Evolutionary conservation across 2,888 invertebrate genomes (phyloP), one percentile per base, ranked within the genome.

Genomic region (Gandaritis pyraliata): DNA sequence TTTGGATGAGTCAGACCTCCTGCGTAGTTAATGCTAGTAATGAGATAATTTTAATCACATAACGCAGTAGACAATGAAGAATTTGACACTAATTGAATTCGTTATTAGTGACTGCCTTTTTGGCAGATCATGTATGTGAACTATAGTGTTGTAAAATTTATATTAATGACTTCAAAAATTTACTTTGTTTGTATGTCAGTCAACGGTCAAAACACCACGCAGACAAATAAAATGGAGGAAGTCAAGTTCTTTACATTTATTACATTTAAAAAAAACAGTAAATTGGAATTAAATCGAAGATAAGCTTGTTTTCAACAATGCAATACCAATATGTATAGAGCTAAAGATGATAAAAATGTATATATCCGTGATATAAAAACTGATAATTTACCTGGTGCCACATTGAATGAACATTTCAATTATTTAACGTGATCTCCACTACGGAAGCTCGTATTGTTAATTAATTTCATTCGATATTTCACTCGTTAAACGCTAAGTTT

Each of bases 1-100:
- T 76, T 77, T 72, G 74, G 75, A 75, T 82, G 81, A 81, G 72
- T 82, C 78, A 82, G 85, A 83, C 87, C 90, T 86, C 89, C 89
- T 84, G 89, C 87, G 84, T 85, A 63, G 86, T 66, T 56, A 65
- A 65, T 45, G 71, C 51, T 51, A 53, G 23, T 53, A 53, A 57
- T 56, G 38, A 30, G 38, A 36, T 48, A 45, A 38, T 50, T 49
- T 54, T 33, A 46, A 47, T 43, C n/a, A 56, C 36, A 23, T 23
- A 23, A 23, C 23, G 23, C 23, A 23, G 33, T 33, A 33, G 33
- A 33, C 33, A 33, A 33, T 33, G 33, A 33, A 33, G 33, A 8
- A 10, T 10, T 33, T 33, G 33, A 6, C 29, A 29, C 23, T 50
- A 43, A 57, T 36, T 57, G 0, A 49, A 49, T 33, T 30, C 15